Evolutionary conservation across 1,140 invertebrate species (phyloP).

Genomic region (Drosophila leontia): DNA sequence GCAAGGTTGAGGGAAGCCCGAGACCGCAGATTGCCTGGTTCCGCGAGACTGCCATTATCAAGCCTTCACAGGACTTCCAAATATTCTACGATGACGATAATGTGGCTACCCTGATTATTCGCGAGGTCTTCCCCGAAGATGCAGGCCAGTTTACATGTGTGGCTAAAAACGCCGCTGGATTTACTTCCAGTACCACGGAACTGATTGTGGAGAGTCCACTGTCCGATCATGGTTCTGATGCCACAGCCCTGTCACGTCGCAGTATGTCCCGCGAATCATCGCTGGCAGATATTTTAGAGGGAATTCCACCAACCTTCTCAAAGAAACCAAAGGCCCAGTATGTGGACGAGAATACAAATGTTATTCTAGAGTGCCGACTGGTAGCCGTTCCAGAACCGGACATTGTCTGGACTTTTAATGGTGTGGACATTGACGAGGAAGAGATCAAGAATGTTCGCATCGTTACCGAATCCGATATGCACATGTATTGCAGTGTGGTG

Average conservation of each 20-base stretch:
- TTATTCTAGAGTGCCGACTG: constrained; percentile 93
- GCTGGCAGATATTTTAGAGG: constrained; percentile 95
- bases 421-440: constrained; percentile 89
- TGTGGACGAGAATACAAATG: constrained; percentile 91
- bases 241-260: constrained; percentile 91
- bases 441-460: constrained; percentile 89
- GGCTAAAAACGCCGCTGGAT: constrained; percentile 97
- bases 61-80: constrained; percentile 95
- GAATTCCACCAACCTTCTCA: constrained; percentile 96
- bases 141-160: constrained; percentile 98
- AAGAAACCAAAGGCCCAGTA: constrained; percentile 93
- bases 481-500: constrained; percentile 94
- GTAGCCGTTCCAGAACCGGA: constrained; percentile 96
- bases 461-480: constrained; percentile 93
- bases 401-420: constrained; percentile 93
- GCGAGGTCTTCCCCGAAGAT: constrained; percentile 98
- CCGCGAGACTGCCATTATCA: constrained; percentile 95
- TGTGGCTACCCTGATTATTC: constrained; percentile 95
- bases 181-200: constrained; percentile 96
- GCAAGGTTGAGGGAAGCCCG: constrained; percentile 95
- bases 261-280: constrained; percentile 95
- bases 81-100: constrained; percentile 97
- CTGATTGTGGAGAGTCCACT: constrained; percentile 93
- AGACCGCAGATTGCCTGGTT: constrained; percentile 98
- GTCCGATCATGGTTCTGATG: constrained; percentile 95